Evolutionary conservation across 1,140 invertebrate species (phyloP), one percentile per base, ranked within the genome.

Genomic region (Neodiprion pinetum): DNA sequence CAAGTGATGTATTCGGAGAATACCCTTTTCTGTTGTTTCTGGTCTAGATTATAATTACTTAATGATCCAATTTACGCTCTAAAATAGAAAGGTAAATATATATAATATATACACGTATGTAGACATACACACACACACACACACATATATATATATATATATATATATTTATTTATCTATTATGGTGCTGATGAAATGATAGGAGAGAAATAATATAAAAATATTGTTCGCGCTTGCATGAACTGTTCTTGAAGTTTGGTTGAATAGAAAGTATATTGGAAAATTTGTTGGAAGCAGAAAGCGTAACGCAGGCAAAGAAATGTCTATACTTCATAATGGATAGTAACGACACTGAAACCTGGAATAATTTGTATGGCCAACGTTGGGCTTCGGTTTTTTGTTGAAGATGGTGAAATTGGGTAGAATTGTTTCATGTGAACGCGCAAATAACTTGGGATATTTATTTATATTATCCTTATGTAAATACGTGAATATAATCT

Each of bases 401-500:
- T 53, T 48, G 48, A n/a, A 72, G 50, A 61, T 71, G 70, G 28
- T 53, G 48, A 50, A 48, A 72, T 68, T 48, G 67, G 71, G 53
- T 69, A 66, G 75, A 79, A 76, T 80, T 81, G 80, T 80, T 79
- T 78, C 68, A 75, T 79, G 76, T 76, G 74, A 79, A 79, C 71
- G 75, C 72, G 53, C 72, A 53, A 72, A 78, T 47, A 75, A 72
- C 75, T 67, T 40, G 5, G 28, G 28, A 40, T 40, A 23, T 47
- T 72, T 21, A 72, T 75, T 71, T 72, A 71, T 72, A 53, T 71
- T 79, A 81, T 81, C 82, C 76, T 80, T 78, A 75, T 87, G 86
- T 88, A 86, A 79, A 88, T 87, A 88, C 74, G 81, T 78, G 83
- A 82, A 81, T 83, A 82, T 84, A 85, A 82, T 84, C 82, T 80